Conservation (phyloP, 1,140 invertebrate genomes). For the Drosophila fuyamai region DNA sequence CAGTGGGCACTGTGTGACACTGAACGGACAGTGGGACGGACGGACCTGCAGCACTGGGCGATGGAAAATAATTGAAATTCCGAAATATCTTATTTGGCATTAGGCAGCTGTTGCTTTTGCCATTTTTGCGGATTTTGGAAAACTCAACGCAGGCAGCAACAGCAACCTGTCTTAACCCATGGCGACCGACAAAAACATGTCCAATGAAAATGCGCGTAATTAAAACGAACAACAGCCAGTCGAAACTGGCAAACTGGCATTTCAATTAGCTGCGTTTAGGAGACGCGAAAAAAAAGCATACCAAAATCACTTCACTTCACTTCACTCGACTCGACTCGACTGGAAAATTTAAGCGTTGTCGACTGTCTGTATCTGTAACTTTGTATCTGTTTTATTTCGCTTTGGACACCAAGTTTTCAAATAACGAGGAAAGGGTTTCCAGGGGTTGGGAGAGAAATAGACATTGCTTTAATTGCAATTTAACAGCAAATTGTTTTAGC, state of each 20-base stretch:
- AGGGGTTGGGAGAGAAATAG: conserved; percentile 3
- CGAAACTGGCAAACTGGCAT: conserved; percentile 62
- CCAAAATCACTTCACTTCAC: conserved; percentile 59
- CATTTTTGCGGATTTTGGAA: conserved; percentile 52
- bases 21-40: conserved; percentile 27
- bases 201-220: conserved; percentile 68
- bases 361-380: conserved; percentile 25
- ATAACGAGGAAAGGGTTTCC: conserved; percentile 4
- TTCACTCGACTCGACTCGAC: conserved; percentile 10
- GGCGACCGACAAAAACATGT: conserved; percentile 75
- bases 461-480: conserved; percentile 69
- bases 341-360: conserved; percentile 38
- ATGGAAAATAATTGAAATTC: conserved; percentile 74
- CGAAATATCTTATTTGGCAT: conserved; percentile 78
- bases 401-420: conserved; percentile 2
- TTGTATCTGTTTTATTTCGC: conserved; percentile 64
- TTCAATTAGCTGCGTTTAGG: conserved; percentile 71
- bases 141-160: conserved; percentile 13
- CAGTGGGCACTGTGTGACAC: conserved; percentile 54
- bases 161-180: conserved; percentile 71
- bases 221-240: conserved; percentile 47
- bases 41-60: conserved; percentile 27
- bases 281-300: conserved; percentile 30
- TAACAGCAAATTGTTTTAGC: conserved; percentile 63
- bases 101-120: conserved; percentile 49